Percentiles rank a stretch among this genome's conserved stretches.
Evolutionary conservation across 2,113 vertebrate genomes (phyloP).

Genomic region (Mus musculus): GRCm39 chr16:80035501-80036000

Average conservation of each 20-base stretch:
- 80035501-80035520: conserved; percentile 80
- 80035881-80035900: not conserved
- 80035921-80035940: not conserved
- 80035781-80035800: not conserved
- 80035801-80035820: not conserved
- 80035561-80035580: conserved; percentile 58
- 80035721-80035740: not conserved
- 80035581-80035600: conserved; percentile 68
- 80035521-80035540: conserved; percentile 76
- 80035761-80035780: not conserved
- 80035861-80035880: not conserved
- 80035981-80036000: not conserved
- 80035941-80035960: not conserved
- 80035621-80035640: not conserved
- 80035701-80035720: not conserved
- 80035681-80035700: conserved; percentile 9
- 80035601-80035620: not conserved
- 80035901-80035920: not conserved
- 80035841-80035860: not conserved
- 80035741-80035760: not conserved
- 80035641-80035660: not conserved
- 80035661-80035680: not conserved
- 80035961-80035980: not conserved
- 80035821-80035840: not conserved
- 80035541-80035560: conserved; percentile 26